A percentile compares a stretch with the other conserved stretches of the same genome.
Conservation (phyloP, 1,140 invertebrate species). For the Lepidurus couesii region DNA sequence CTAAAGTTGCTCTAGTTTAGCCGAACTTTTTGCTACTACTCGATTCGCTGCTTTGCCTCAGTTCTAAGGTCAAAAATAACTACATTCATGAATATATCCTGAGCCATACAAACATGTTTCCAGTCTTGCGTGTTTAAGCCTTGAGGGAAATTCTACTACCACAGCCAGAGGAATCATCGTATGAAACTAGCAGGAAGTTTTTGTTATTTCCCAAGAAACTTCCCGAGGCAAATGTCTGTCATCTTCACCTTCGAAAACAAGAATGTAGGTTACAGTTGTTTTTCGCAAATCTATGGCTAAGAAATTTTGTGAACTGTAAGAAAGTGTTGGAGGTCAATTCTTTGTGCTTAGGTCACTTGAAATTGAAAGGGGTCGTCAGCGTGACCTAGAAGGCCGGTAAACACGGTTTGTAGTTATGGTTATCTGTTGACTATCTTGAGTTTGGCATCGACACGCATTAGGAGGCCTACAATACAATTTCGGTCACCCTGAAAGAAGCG, state of each 20-base stretch:
- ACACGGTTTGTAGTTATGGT: no score
- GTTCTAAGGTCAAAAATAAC: no score
- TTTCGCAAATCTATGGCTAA: background rate
- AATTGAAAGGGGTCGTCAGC: no score
- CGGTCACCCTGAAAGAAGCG: constrained; percentile 1
- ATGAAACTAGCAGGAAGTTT: background rate
- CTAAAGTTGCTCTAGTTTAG: background rate
- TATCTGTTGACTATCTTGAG: background rate
- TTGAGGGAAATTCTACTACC: no score
- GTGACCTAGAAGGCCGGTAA: no score
- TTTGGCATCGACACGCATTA: background rate
- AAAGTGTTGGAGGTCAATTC: no score
- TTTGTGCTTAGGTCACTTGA: no score
- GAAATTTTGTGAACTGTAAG: no score
- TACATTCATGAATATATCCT: no score
- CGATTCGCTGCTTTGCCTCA: background rate
- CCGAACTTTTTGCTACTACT: background rate
- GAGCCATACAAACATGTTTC: no score
- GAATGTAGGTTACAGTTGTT: background rate
- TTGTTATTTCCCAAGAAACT: background rate
- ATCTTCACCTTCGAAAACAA: background rate
- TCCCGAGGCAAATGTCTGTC: background rate
- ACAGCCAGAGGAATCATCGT: no score
- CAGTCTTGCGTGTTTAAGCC: no score
- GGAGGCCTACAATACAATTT: background rate